Percentiles rank a stretch among this genome's conserved stretches.
Evolutionary conservation across 2,797 vertebrate species (phyloP).

Genomic region (Dermochelys coriacea): DNA sequence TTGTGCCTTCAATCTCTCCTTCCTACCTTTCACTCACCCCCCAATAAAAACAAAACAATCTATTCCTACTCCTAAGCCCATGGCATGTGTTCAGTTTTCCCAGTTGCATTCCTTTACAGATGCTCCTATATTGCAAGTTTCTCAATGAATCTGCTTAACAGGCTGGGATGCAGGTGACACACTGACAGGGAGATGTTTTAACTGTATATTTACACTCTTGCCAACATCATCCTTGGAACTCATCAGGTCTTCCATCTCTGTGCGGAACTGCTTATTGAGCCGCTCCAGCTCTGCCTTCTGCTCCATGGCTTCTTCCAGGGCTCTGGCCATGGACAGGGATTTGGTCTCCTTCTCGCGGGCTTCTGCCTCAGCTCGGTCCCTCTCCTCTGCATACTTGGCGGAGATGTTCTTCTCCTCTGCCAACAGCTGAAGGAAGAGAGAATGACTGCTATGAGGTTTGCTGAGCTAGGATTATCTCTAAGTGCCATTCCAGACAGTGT

Average conservation of each 20-base stretch:
- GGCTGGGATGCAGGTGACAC: neutral
- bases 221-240: constrained; percentile 97
- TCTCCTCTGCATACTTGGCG: constrained; percentile 92
- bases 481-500: neutral
- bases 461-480: neutral
- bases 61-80: neutral
- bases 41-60: neutral
- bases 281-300: constrained; percentile 92
- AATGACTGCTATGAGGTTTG: neutral
- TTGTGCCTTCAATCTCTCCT: neutral
- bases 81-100: neutral
- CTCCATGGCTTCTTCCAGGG: constrained; percentile 91
- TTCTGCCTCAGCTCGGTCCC: constrained; percentile 95
- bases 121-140: neutral
- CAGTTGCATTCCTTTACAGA: neutral
- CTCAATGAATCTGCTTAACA: neutral
- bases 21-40: neutral
- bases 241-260: constrained; percentile 98
- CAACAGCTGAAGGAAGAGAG: constrained; percentile 84
- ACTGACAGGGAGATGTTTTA: neutral
- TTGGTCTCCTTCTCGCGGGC: constrained; percentile 98
- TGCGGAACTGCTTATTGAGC: constrained; percentile 91
- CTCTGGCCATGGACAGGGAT: constrained; percentile 89
- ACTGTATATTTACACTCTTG: constrained; percentile 89
- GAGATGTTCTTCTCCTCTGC: constrained; percentile 97